A percentile compares a stretch with the other conserved stretches of the same genome.
phyloP scores from a whole-genome alignment of 2,113 vertebrate species.

The Oreochromis tanganicae region DNA sequence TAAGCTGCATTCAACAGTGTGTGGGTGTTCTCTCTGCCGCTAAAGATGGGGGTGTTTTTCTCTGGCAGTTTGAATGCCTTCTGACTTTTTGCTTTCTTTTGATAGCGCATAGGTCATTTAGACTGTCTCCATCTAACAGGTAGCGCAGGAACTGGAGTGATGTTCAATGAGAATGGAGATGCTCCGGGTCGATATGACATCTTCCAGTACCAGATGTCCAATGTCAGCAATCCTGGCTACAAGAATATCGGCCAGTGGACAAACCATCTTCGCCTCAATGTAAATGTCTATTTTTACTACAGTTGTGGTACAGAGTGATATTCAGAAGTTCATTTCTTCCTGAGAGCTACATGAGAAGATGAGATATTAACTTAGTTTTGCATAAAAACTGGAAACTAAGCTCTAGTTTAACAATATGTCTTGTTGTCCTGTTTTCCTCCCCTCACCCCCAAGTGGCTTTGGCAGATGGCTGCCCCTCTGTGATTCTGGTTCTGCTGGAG shows the following conservation, averaged over 20 bases:
- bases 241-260: constrained; percentile 83
- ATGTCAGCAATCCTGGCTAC: constrained; percentile 77
- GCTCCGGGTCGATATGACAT: constrained; percentile 89
- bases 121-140: constrained; percentile 48
- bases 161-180: constrained; percentile 88
- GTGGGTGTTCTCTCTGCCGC: constrained; percentile 13
- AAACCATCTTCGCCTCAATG: constrained; percentile 79
- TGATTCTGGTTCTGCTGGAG: background rate
- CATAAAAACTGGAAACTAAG: background rate
- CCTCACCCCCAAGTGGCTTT: background rate
- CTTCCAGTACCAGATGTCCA: constrained; percentile 87
- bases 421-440: background rate
- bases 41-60: background rate
- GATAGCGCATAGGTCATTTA: background rate
- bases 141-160: constrained; percentile 76
- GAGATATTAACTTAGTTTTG: background rate
- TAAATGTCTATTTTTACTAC: constrained; percentile 53
- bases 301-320: background rate
- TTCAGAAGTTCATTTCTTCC: background rate
- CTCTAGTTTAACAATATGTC: background rate
- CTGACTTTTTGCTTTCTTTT: background rate
- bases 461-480: background rate
- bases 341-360: background rate
- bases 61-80: background rate
- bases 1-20: constrained; percentile 20